A percentile compares a stretch with the other conserved stretches of the same genome.
Conservation (phyloP, 2,113 vertebrate species). For the Chrysochloris asiatica region DNA sequence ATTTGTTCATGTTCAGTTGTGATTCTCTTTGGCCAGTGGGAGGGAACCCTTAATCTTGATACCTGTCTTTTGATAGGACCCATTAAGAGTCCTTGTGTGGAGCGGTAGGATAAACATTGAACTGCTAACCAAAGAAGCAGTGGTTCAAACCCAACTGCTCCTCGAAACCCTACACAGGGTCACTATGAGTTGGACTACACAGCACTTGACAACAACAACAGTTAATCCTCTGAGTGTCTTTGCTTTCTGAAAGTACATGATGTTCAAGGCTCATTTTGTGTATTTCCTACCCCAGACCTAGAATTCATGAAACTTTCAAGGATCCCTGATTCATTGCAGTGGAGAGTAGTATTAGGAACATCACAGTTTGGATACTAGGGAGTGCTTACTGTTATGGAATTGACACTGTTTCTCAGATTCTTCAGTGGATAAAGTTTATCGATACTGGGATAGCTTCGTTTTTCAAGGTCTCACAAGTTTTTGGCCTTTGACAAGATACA, state of each 20-base stretch:
- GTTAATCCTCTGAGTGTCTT: neutral
- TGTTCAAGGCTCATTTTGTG: neutral
- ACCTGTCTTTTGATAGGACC: no score
- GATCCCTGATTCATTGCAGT: neutral
- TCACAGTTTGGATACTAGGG: neutral
- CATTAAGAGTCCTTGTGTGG: no score
- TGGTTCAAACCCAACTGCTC: no score
- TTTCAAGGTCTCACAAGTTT: neutral
- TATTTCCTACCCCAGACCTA: conserved; percentile 16
- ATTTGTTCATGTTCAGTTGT: no score
- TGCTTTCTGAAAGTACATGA: neutral
- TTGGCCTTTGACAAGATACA: neutral
- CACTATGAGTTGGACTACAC: no score
- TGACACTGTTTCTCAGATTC: conserved; percentile 15
- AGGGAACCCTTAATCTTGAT: no score
- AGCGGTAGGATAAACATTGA: no score
- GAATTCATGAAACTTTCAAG: neutral
- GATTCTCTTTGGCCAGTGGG: no score
- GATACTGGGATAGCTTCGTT: neutral
- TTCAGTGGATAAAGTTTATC: neutral
- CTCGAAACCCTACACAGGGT: no score
- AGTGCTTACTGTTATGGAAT: conserved; percentile 29
- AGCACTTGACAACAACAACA: no score
- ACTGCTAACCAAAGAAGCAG: no score
- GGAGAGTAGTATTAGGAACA: neutral